Conservation (phyloP, 2,888 invertebrate genomes). For the Endotricha flammealis region DNA sequence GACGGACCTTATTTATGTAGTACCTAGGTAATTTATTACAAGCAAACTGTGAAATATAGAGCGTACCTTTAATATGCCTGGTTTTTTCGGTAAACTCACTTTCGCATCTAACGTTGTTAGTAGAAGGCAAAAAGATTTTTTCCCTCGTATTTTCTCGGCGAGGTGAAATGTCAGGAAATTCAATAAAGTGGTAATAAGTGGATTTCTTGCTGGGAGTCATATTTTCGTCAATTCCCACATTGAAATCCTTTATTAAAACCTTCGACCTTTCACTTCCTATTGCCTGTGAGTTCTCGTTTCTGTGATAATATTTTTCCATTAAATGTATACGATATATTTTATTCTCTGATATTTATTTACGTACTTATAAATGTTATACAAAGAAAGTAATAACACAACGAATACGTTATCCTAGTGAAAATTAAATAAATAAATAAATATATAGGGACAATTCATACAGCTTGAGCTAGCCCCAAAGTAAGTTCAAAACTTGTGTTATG, state of each 20-base stretch:
- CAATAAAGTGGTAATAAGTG: conserved; percentile 66
- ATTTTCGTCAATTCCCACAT: conserved; percentile 46
- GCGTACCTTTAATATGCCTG: conserved; percentile 13
- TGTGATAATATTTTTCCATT: background rate
- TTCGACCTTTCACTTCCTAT: conserved; percentile 23
- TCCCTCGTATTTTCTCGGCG: conserved; percentile 31
- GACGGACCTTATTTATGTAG: no score
- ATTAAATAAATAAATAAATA: no score
- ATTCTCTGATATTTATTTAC: no score
- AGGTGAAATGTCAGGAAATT: conserved; percentile 57
- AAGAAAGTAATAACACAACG: no score
- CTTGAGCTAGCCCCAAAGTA: no score
- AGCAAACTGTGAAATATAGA: conserved; percentile 7
- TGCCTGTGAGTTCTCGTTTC: background rate
- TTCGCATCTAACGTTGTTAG: conserved; percentile 39
- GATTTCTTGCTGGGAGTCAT: conserved; percentile 49
- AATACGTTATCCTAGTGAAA: no score
- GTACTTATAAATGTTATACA: no score
- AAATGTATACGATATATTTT: no score
- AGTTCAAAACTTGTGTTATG: no score
- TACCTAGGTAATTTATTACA: background rate
- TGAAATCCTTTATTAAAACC: conserved; percentile 42
- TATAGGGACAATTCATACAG: no score
- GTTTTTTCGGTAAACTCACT: conserved; percentile 25
- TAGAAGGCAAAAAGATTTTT: conserved; percentile 39